Percentiles rank a stretch among this genome's conserved stretches.
Evolutionary conservation across 2,797 vertebrate species (phyloP).

Genomic region (Typhlichthys subterraneus): DNA sequence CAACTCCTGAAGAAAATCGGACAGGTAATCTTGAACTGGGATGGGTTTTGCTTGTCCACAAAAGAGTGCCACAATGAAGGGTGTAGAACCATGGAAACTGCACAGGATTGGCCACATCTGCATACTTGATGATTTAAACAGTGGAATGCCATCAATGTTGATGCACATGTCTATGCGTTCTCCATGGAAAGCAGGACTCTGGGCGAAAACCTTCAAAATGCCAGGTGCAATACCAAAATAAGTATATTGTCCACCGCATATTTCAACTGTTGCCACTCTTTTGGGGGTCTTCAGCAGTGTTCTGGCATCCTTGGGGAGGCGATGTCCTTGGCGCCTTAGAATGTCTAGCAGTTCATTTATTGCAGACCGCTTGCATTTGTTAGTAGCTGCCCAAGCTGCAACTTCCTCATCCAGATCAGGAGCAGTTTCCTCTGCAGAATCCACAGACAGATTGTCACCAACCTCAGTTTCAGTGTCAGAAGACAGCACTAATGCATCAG

Average conservation of each 20-base stretch:
- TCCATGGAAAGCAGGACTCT: not conserved
- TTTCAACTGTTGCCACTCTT: slow-evolving; percentile 7
- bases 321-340: slow-evolving; percentile 30
- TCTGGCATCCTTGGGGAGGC: slow-evolving; percentile 20
- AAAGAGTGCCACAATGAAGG: slow-evolving; percentile 32
- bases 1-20: slow-evolving; percentile 35
- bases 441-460: slow-evolving; percentile 7
- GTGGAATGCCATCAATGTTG: slow-evolving; percentile 36
- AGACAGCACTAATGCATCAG: not conserved
- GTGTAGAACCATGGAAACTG: slow-evolving; percentile 19
- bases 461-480: slow-evolving; percentile 15
- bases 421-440: slow-evolving; percentile 10
- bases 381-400: slow-evolving; percentile 15
- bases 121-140: slow-evolving; percentile 25
- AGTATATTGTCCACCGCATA: slow-evolving; percentile 28
- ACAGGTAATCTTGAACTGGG: slow-evolving; percentile 27
- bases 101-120: slow-evolving; percentile 37
- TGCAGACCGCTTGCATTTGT: too few relatives aligned
- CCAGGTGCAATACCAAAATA: slow-evolving; percentile 29
- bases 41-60: slow-evolving; percentile 18
- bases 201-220: slow-evolving; percentile 1
- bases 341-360: slow-evolving; percentile 22
- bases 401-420: slow-evolving; percentile 13
- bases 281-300: slow-evolving; percentile 29
- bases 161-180: slow-evolving; percentile 18